Conservation (phyloP, 2,888 invertebrate species). For the Loripinus fragilis region DNA sequence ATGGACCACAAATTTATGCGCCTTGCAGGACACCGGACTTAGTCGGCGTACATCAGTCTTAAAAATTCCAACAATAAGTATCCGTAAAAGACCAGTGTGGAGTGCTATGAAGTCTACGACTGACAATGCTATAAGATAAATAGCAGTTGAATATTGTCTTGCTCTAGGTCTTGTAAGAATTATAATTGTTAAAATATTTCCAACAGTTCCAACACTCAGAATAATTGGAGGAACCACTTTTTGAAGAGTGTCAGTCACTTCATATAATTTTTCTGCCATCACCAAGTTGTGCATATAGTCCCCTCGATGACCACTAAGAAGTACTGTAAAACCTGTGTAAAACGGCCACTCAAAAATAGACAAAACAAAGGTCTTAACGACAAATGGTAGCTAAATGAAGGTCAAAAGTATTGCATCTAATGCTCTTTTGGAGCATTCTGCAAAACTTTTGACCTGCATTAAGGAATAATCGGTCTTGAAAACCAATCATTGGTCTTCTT, state of each 20-base stretch:
- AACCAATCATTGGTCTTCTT: no score
- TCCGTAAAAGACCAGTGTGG: background rate
- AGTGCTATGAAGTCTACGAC: constrained; percentile 21
- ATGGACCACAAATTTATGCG: constrained; percentile 17
- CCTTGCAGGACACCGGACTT: background rate
- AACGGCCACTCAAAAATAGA: no score
- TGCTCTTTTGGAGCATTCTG: no score
- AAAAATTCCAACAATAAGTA: background rate
- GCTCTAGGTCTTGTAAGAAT: constrained; percentile 7
- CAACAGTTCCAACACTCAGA: constrained; percentile 16
- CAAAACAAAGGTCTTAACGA: no score
- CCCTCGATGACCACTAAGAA: no score
- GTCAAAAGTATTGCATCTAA: no score
- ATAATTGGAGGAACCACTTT: constrained; percentile 14
- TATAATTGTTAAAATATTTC: constrained; percentile 19
- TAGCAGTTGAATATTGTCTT: constrained; percentile 15
- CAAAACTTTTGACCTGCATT: no score
- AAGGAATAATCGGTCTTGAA: no score
- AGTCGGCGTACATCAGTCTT: background rate
- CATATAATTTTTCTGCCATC: constrained; percentile 15
- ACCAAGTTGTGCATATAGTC: no score
- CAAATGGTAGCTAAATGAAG: no score
- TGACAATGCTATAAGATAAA: constrained; percentile 19
- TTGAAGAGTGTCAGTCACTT: background rate
- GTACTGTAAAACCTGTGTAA: no score